Evolutionary conservation across 1,140 invertebrate genomes (phyloP).

Genomic region (Drosophila repletoides): DNA sequence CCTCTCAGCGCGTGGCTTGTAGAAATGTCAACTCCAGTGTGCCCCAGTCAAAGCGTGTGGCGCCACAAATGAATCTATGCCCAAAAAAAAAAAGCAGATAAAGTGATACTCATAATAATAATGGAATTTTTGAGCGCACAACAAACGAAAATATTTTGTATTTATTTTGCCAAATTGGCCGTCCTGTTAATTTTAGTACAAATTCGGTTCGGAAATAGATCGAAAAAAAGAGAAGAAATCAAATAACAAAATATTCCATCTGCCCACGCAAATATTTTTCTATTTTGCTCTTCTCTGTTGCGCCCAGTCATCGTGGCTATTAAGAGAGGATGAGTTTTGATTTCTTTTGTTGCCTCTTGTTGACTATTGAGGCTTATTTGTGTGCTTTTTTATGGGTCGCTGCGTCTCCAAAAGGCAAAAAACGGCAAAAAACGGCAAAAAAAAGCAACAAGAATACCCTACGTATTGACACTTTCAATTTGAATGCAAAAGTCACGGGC

Average conservation of each 20-base stretch:
- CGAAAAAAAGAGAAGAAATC: conserved; percentile 4
- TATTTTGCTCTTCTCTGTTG: conserved; percentile 32
- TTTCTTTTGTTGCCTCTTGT: conserved; percentile 6
- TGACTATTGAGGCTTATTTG: neutral
- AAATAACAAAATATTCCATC: conserved; percentile 44
- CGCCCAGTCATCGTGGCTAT: conserved; percentile 64
- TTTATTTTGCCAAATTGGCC: conserved; percentile 37
- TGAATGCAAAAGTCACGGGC: conserved; percentile 44
- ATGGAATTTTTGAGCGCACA: conserved; percentile 40
- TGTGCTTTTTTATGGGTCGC: conserved; percentile 58
- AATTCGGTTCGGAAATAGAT: conserved; percentile 62
- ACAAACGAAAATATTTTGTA: conserved; percentile 42
- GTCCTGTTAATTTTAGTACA: conserved; percentile 67
- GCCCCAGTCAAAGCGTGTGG: conserved; percentile 18
- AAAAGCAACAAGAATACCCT: too few relatives aligned
- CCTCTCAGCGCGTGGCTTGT: conserved; percentile 7
- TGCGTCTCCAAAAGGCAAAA: conserved; percentile 50
- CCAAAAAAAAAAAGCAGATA: neutral
- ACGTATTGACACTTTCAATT: conserved; percentile 77
- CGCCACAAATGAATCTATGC: conserved; percentile 17
- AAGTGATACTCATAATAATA: conserved; percentile 24
- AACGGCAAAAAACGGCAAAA: too few relatives aligned
- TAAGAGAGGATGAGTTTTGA: conserved; percentile 46
- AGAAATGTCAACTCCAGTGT: conserved; percentile 25
- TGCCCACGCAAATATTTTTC: conserved; percentile 68